Conservation (phyloP, 2,888 invertebrate species). For the Perizoma affinitatum region DNA sequence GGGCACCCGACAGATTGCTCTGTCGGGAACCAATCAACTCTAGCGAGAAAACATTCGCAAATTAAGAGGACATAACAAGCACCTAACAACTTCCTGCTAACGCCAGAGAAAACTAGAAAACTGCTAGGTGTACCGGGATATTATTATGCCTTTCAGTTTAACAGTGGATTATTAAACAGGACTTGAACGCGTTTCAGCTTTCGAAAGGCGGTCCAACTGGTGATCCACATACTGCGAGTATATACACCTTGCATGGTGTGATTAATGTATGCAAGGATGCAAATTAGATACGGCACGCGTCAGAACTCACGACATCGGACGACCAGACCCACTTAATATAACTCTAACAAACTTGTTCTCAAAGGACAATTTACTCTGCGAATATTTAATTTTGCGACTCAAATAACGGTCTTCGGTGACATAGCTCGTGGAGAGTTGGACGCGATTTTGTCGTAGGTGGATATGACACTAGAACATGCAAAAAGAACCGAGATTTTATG, state of each 20-base stretch:
- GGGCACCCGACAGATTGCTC: conserved; percentile 7
- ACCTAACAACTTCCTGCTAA: conserved; percentile 33
- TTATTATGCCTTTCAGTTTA: conserved; percentile 66
- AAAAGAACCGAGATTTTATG: conserved; percentile 31
- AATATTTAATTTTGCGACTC: conserved; percentile 44
- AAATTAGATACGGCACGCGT: conserved; percentile 73
- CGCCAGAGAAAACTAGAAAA: conserved; percentile 63
- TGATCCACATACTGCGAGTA: conserved; percentile 58
- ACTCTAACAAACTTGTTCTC: conserved; percentile 56
- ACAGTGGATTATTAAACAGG: conserved; percentile 65
- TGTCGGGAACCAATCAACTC: conserved; percentile 2
- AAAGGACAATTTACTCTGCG: conserved; percentile 56
- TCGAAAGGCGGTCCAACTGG: conserved; percentile 58
- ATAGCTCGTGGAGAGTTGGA: conserved; percentile 62
- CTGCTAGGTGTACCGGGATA: conserved; percentile 54
- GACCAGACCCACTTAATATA: conserved; percentile 53
- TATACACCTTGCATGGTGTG: conserved; percentile 48
- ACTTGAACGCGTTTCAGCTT: conserved; percentile 61
- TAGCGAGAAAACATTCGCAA: conserved; percentile 3
- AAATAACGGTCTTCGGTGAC: conserved; percentile 66
- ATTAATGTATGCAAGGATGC: conserved; percentile 73
- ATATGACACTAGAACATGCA: conserved; percentile 47
- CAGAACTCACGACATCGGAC: conserved; percentile 44
- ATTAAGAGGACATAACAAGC: conserved; percentile 51
- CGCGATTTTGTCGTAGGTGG: conserved; percentile 60